Evolutionary conservation across 2,113 vertebrate species (phyloP).

Genomic region (Eudyptes chrysolophus): DNA sequence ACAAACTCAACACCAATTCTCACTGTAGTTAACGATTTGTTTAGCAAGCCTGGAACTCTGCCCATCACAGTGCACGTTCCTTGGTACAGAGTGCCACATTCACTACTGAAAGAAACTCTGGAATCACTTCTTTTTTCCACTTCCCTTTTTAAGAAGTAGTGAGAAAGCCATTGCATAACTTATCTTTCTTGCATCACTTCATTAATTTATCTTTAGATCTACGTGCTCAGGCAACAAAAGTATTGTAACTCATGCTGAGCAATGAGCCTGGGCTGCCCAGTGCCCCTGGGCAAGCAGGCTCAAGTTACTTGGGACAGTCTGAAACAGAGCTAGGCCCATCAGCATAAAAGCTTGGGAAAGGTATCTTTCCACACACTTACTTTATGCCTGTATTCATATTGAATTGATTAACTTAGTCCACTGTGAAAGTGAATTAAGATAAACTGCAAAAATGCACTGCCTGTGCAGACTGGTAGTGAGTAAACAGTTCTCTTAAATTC

Average conservation of each 20-base stretch:
- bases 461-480: background rate
- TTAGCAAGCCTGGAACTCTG: background rate
- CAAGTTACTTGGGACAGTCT: background rate
- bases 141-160: background rate
- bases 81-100: background rate
- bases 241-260: background rate
- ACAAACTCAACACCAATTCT: background rate
- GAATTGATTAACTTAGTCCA: background rate
- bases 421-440: background rate
- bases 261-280: background rate
- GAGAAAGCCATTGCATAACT: background rate
- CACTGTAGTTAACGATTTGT: background rate
- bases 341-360: background rate
- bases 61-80: background rate
- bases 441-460: background rate
- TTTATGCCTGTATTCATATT: background rate
- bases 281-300: background rate
- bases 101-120: background rate
- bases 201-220: background rate
- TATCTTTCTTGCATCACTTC: background rate
- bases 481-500: background rate
- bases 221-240: background rate
- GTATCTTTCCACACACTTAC: background rate
- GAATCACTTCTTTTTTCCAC: constrained; percentile 21
- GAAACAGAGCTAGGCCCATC: background rate